These are phyloP conservation scores for Eupristina koningsbergeri DNA, from an alignment of 1,140 invertebrate genomes.

Conservation along the genomic window DNA sequence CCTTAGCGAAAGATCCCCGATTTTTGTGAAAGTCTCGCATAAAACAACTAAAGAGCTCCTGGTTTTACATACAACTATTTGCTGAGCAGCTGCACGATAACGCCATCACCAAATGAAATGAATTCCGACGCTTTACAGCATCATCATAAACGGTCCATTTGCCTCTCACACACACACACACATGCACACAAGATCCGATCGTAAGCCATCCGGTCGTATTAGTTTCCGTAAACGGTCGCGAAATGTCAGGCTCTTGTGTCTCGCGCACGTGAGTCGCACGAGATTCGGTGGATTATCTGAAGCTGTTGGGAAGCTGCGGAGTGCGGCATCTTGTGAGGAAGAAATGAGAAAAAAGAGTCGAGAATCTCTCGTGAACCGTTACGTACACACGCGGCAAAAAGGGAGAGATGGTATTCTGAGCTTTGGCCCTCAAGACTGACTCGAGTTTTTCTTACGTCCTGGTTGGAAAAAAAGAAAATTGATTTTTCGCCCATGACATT, in stretches of 20 bases:
- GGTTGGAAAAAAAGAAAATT: not conserved
- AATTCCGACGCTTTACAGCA: not conserved
- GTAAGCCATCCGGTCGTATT: not conserved
- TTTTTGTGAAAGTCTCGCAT: not conserved
- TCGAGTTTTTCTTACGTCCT: not conserved
- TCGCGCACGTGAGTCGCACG: not conserved
- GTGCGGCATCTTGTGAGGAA: not conserved
- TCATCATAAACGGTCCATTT: not conserved
- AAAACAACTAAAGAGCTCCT: not conserved
- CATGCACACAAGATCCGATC: not conserved
- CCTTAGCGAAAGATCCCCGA: not conserved
- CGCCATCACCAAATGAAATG: too few species aligned
- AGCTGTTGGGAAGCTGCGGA: not conserved
- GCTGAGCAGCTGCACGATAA: not conserved
- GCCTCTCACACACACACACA: too few species aligned
- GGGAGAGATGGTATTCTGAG: not conserved
- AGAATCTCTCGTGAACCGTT: slow-evolving; percentile 12
- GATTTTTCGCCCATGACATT: not conserved
- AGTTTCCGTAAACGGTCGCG: slow-evolving; percentile 10
- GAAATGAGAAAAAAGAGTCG: not conserved
- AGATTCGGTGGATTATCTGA: not conserved
- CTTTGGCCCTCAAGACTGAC: not conserved
- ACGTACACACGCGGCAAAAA: slow-evolving; percentile 23
- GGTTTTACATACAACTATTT: not conserved
- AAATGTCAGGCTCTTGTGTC: not conserved